These are phyloP conservation scores for Mystacides longicornis DNA, from an alignment of 2,888 invertebrate species.

Conservation along the genomic window DNA sequence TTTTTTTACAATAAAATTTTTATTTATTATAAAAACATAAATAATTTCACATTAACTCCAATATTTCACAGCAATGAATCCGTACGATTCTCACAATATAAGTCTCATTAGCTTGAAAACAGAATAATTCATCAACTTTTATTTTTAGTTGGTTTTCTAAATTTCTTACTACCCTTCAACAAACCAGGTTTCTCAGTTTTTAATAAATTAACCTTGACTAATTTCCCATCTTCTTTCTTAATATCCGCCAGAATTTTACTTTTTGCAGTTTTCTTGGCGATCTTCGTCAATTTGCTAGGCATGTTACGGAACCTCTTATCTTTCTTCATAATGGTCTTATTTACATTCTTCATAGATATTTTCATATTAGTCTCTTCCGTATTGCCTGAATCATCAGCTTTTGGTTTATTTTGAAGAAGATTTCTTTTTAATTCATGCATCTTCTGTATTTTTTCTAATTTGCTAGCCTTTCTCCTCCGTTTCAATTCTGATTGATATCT, in stretches of 20 bases:
- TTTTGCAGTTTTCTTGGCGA: slow-evolving; percentile 41
- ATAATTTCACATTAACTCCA: no score
- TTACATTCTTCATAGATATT: slow-evolving; percentile 36
- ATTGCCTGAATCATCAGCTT: slow-evolving; percentile 25
- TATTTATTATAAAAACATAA: no score
- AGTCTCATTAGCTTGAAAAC: no score
- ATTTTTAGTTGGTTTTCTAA: no score
- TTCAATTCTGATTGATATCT: slow-evolving; percentile 22
- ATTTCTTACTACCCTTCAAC: neutral
- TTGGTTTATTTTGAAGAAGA: slow-evolving; percentile 32
- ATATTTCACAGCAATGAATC: no score
- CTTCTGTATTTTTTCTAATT: slow-evolving; percentile 19
- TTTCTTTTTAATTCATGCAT: slow-evolving; percentile 20
- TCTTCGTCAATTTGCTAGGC: slow-evolving; percentile 42
- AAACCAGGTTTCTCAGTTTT: neutral
- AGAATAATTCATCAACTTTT: no score
- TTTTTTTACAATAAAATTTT: no score
- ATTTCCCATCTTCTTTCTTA: slow-evolving; percentile 15
- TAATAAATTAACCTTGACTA: slow-evolving; percentile 14
- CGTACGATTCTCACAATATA: no score
- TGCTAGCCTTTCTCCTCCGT: slow-evolving; percentile 14
- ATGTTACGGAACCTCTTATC: slow-evolving; percentile 44
- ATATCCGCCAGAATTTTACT: slow-evolving; percentile 13
- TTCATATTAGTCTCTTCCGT: slow-evolving; percentile 31
- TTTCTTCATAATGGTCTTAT: slow-evolving; percentile 43